Conservation (phyloP, 2,888 invertebrate species). For the Cynaeus angustus region DNA sequence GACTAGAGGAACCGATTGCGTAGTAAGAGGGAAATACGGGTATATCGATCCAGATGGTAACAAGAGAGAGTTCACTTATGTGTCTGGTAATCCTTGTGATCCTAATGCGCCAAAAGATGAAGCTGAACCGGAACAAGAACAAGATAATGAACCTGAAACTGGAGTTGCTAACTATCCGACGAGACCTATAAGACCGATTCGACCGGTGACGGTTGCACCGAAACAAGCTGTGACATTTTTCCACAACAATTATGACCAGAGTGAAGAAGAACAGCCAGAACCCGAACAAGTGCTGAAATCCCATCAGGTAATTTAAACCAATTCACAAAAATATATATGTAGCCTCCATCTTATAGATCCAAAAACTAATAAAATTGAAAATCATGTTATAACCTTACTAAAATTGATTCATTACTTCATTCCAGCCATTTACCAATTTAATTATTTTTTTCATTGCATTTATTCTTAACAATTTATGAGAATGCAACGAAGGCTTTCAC, state of each 20-base stretch:
- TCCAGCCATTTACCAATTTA: neutral
- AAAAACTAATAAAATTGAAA: too few relatives aligned
- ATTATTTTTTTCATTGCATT: neutral
- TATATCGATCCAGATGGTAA: constrained; percentile 91
- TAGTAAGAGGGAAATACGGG: constrained; percentile 90
- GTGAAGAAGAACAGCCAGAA: constrained; percentile 77
- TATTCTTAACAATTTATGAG: too few relatives aligned
- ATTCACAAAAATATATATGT: too few relatives aligned
- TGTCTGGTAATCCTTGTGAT: constrained; percentile 89
- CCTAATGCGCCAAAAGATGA: constrained; percentile 86
- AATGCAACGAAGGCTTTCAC: too few relatives aligned
- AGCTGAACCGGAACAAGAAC: constrained; percentile 71
- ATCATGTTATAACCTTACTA: too few relatives aligned
- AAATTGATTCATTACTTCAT: too few relatives aligned
- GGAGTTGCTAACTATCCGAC: constrained; percentile 78
- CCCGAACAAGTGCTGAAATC: constrained; percentile 71
- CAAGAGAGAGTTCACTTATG: constrained; percentile 89
- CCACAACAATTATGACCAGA: constrained; percentile 82
- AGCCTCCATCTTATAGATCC: too few relatives aligned
- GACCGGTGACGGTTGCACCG: constrained; percentile 70
- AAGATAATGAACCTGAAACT: constrained; percentile 75
- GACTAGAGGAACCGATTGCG: constrained; percentile 90
- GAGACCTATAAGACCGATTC: constrained; percentile 72
- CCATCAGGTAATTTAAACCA: constrained; percentile 60
- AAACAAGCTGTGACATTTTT: constrained; percentile 79